Base-by-base conservation (phyloP, 2,888 invertebrate species). In the Aphidius colemani region DNA sequence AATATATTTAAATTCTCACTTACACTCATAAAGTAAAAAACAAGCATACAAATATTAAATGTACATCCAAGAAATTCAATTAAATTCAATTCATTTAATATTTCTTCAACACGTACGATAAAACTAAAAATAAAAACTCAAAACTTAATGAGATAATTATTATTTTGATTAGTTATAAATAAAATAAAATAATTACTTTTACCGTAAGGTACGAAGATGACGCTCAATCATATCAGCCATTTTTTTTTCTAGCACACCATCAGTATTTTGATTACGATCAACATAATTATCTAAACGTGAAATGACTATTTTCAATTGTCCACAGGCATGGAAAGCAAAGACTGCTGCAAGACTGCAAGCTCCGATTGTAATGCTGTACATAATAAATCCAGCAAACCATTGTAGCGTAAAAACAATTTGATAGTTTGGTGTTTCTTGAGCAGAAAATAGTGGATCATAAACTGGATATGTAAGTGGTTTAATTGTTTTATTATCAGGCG, bases 31-130 rank as follows among this genome's bases (percentile, higher is more conserved):
- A 78, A 71, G 65, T 76, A 77, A 66, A 76, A 80, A 64, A 76
- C 79, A 7, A 80, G 68, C 41, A 79, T 76, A 58, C 80, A 80
- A 63, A 80, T 79, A 48, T 78, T 78, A 66, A 79, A 57, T 5
- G 78, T 78, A 58, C 78, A 78, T 3, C 79, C 79, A 0, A 80
- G 58, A 41, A 79, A 67, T 67, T 80, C 80, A 8, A 79, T 73
- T 39, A 80, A 68, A 60, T 76, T 77, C 39, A 79, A 71, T 44
- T 72, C 74, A 48, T 76, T 75, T 18, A 80, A 63, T 49, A 77
- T 68, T 2, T 64, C 56, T 53, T 79, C 79, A 8, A 78, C 72
- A 4, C 69, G 67, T 0, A 69, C 53, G 46, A 78, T 72, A 55
- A 79, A 79, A 41, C 79, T 79, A 59, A 43, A 71, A 5, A 30